Base-by-base conservation (phyloP, 92 coral and sea anemone genomes). In the Muricea muricata region DNA sequence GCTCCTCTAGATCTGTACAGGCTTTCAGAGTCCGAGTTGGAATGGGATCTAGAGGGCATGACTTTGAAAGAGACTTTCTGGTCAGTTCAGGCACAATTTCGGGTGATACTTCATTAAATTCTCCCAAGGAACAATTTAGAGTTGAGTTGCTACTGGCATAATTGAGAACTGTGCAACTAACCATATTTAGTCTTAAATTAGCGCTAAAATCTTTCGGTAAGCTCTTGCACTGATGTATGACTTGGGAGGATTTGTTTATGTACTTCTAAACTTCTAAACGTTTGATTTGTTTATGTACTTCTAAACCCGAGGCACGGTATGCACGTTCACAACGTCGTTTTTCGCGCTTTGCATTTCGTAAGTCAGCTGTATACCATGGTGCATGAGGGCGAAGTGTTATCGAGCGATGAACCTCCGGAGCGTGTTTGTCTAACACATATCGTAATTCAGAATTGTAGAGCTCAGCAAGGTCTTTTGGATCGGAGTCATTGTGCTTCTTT, bases 241-340 rank as follows among this genome's bases (percentile, higher is more conserved):
- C n/a, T n/a, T n/a, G n/a, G n/a, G n/a, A n/a, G n/a, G n/a, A n/a
- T n/a, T n/a, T n/a, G n/a, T n/a, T n/a, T n/a, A n/a, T n/a, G n/a
- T n/a, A n/a, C n/a, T n/a, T n/a, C n/a, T n/a, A n/a, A n/a, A n/a
- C n/a, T n/a, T n/a, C n/a, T n/a, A n/a, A n/a, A n/a, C n/a, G n/a
- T n/a, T n/a, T n/a, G n/a, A 91, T 91, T 42, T 84, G 78, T 30
- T 77, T 63, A 68, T 90, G 88, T 28, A 90, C 89, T 31, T 30
- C 88, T 0, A 90, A 83, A 31, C 89, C 74, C 21, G 93, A 78
- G 0, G 73, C 31, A n/a, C 58, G 66, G 35, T 75, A 91, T 31
- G 20, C 65, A 4, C 85, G 77, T 71, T 88, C 84, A 67, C 75
- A 30, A 20, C 81, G 69, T 0, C 93, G 83, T 75, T 68, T 80